Conservation (phyloP, 2,113 vertebrate genomes). For the Lampris megalopsis region DNA sequence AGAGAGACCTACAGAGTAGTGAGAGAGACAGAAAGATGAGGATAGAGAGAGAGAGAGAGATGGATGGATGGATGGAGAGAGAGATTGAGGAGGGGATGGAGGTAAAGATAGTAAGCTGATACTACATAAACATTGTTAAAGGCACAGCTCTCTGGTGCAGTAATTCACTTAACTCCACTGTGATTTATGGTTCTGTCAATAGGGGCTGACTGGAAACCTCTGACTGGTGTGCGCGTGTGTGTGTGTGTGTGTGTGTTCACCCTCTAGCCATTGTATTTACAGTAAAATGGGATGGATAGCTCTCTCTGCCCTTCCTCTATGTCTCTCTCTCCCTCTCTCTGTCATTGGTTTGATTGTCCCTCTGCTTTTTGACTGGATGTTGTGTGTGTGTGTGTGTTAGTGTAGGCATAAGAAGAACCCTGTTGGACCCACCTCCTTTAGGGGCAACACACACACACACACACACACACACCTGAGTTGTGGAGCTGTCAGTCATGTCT, state of each 20-base stretch:
- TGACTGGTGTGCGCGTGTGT: slow-evolving; percentile 9
- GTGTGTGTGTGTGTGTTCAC: slow-evolving; percentile 64
- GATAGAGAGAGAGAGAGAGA: slow-evolving; percentile 12
- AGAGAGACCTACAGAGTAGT: neutral
- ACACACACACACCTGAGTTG: no score
- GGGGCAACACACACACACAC: no score
- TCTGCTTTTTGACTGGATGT: no score
- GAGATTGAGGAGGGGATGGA: no score
- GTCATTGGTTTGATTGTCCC: no score
- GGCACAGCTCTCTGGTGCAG: slow-evolving; percentile 85
- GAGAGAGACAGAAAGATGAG: neutral
- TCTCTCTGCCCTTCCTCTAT: slow-evolving; percentile 64
- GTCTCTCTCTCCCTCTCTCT: slow-evolving; percentile 12
- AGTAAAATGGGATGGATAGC: slow-evolving; percentile 84
- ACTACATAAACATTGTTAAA: slow-evolving; percentile 73
- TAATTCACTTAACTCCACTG: slow-evolving; percentile 94
- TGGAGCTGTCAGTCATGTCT: no score
- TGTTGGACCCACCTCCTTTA: no score
- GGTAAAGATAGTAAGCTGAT: no score
- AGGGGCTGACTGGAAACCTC: slow-evolving; percentile 84
- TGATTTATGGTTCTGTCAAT: slow-evolving; percentile 96
- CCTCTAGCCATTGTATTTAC: slow-evolving; percentile 84
- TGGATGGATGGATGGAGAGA: slow-evolving; percentile 81
- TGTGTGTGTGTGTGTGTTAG: no score
- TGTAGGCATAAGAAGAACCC: no score